Evolutionary conservation across 2,113 vertebrate genomes (phyloP).

Genomic region (Columba livia): DNA sequence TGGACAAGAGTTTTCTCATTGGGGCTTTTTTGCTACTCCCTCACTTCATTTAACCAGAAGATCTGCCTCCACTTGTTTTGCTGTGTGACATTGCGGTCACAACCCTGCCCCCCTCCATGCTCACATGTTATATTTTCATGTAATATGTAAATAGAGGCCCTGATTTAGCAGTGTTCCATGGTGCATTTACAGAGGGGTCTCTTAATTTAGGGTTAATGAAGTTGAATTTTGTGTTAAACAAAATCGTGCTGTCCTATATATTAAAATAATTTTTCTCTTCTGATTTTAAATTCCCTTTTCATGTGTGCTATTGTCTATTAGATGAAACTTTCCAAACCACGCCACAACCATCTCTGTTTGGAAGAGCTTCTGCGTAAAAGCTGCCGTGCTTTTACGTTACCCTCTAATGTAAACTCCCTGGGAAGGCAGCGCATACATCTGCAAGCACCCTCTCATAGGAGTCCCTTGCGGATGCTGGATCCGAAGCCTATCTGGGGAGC

Average conservation of each 20-base stretch:
- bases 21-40: background rate
- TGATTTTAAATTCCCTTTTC: background rate
- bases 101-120: fast-evolving
- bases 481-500: background rate
- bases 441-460: background rate
- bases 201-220: background rate
- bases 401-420: background rate
- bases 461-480: background rate
- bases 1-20: background rate
- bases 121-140: background rate
- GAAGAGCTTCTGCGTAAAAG: background rate
- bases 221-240: background rate
- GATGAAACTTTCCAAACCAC: background rate
- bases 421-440: fast-evolving
- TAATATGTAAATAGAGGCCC: background rate
- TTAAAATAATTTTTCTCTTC: background rate
- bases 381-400: background rate
- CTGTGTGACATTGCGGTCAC: background rate
- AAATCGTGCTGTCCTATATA: background rate
- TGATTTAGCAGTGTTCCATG: background rate
- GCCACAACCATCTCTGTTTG: background rate
- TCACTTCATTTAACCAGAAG: background rate
- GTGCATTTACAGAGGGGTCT: background rate
- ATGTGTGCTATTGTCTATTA: background rate
- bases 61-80: background rate